A percentile compares a stretch with the other conserved stretches of the same genome.
Conservation (phyloP, 2,888 invertebrate species). For the Saturnia pavonia region DNA sequence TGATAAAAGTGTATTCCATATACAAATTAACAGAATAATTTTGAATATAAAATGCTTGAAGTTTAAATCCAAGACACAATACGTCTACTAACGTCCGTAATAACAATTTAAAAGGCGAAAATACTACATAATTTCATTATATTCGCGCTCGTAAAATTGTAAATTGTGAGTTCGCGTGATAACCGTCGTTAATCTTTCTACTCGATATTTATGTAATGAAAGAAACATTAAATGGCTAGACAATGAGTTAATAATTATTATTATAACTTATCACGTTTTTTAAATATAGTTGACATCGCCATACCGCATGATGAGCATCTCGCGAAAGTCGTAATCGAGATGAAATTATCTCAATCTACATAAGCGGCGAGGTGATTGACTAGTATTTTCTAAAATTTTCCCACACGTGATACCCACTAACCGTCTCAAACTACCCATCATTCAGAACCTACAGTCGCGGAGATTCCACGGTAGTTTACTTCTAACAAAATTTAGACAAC, state of each 20-base stretch:
- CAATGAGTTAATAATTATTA: not conserved
- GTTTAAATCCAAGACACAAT: not conserved
- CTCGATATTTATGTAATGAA: slow-evolving; percentile 15
- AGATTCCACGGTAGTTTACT: too few relatives aligned
- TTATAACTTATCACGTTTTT: not conserved
- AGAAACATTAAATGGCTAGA: not conserved
- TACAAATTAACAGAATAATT: not conserved
- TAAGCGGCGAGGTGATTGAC: too few relatives aligned
- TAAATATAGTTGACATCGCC: not conserved
- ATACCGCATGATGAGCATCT: not conserved
- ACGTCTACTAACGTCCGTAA: slow-evolving; percentile 23
- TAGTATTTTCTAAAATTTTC: too few relatives aligned
- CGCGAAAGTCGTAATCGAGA: too few relatives aligned
- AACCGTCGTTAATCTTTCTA: slow-evolving; percentile 28
- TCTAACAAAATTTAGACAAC: too few relatives aligned
- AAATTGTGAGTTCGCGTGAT: slow-evolving; percentile 60
- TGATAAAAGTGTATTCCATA: not conserved
- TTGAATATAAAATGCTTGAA: not conserved
- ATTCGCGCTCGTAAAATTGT: slow-evolving; percentile 59
- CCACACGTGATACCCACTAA: too few relatives aligned
- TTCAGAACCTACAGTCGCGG: too few relatives aligned
- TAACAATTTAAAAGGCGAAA: slow-evolving; percentile 46
- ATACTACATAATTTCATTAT: slow-evolving; percentile 70
- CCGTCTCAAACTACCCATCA: too few relatives aligned
- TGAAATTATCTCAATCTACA: too few relatives aligned